Evolutionary conservation across 2,113 vertebrate species (phyloP), one percentile per base, ranked within the genome.

Genomic region (Ptilonorhynchus violaceus): DNA sequence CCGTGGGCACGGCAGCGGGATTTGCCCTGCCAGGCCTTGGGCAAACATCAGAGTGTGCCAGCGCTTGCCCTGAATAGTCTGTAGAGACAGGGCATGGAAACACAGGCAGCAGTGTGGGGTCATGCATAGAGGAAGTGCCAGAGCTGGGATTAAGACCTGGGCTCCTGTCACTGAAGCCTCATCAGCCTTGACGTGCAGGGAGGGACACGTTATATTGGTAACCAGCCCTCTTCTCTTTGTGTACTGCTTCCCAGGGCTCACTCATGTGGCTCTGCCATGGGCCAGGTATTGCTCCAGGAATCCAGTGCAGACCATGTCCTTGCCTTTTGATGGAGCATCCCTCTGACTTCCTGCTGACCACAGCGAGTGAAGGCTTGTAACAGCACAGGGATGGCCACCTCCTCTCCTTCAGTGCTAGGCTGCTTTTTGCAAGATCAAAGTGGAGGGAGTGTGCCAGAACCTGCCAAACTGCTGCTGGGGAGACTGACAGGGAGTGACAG

Each of bases 401-500:
- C 56, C n/a, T 22, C 64, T 93, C 28, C 58, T 84, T 60, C 69
- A 52, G 19, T n/a, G 15, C 37, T 74, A 67, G 53, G 41, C 76
- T 93, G 52, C 68, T 68, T 93, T 91, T 64, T 50, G 58, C 30
- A 69, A 92, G 85, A 96, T 79, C 89, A 89, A 74, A 88, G 83
- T 5, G 0, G 66, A 81, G 37, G 20, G 58, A 78, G 52, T 44
- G 37, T 67, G 85, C 91, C 86, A 92, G 72, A 77, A 70, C 62
- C 93, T 92, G 88, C 82, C 94, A 80, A 67, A 82, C 74, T 89
- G 84, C 78, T 93, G 64, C 80, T 76, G 87, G 31, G 76, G 93
- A 95, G 90, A 59, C 74, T 91, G 90, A 67, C 66, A 23, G 67
- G 58, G 95, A 94, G 62, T 92, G 93, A 93, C 92, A 89, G 96